Base-by-base conservation (phyloP, 35 echinoderm and acorn worm species). In the Patiria miniata region DNA sequence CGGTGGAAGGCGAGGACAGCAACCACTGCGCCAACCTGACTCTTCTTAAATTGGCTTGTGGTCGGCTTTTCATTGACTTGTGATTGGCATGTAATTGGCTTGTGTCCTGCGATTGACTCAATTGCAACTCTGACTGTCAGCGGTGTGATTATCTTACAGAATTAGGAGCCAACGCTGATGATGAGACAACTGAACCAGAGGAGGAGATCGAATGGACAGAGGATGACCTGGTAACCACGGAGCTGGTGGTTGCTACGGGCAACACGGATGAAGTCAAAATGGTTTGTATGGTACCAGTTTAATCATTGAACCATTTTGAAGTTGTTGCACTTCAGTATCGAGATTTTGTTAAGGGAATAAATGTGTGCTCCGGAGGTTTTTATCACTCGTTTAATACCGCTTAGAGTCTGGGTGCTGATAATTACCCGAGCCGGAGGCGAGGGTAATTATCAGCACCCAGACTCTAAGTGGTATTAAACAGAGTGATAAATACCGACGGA, bases 211-310 rank as follows among this genome's bases (percentile, higher is more conserved):
- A 44, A 51, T 82, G 80, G 80, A 51, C 39, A 0, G 80, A 82
- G 30, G 28, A 52, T 30, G 87, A 90, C 57, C 21, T 90, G 17
- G 56, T 57, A 8, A 38, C 55, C 39, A 37, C 51, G n/a, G 87
- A 90, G 52, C 65, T 82, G 19, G 37, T 60, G 23, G 44, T 90
- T 40, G 21, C 56, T 10, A 90, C 87, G 0, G 80, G 81, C 33
- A 82, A 83, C 80, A 83, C 36, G 38, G 53, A 60, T 42, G 44
- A 14, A 59, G 30, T 56, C 36, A 69, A 52, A 56, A 61, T 83
- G 79, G 87, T 90, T 37, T 37, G 87, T 0, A 38, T 52, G 38
- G n/a, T n/a, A 34, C 34, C 39, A 36, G 18, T 37, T 85, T n/a
- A 8, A 22, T 28, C 8, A 28, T 76, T 76, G 36, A 14, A n/a